These are phyloP conservation scores for Porites evermanni DNA, from an alignment of 92 coral and sea anemone genomes.

Conservation along the genomic window DNA sequence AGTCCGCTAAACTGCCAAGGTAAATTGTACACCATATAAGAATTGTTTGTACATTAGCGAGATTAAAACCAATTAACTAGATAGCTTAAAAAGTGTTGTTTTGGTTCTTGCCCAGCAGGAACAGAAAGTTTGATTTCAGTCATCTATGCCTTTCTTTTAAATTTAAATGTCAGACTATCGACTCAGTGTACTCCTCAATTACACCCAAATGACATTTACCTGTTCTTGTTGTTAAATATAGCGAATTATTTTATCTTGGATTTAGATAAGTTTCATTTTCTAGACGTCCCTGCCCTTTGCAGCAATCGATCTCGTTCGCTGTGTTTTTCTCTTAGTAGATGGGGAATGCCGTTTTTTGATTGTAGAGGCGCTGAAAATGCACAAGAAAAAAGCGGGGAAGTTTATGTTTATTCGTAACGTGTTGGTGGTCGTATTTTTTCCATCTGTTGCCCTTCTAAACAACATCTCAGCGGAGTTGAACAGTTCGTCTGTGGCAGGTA, in stretches of 20 bases:
- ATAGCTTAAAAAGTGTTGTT: not conserved
- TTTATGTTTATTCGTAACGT: slow-evolving; percentile 21
- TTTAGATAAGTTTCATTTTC: slow-evolving; percentile 48
- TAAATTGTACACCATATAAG: slow-evolving; percentile 28
- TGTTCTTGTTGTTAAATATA: slow-evolving; percentile 46
- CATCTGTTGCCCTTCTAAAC: slow-evolving; percentile 10
- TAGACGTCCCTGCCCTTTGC: slow-evolving; percentile 6
- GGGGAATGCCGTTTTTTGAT: slow-evolving; percentile 39
- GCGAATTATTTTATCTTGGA: slow-evolving; percentile 37
- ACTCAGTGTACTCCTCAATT: slow-evolving; percentile 6
- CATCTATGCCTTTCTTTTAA: not conserved
- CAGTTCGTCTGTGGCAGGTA: slow-evolving; percentile 17
- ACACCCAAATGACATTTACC: slow-evolving; percentile 41
- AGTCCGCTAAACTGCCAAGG: slow-evolving; percentile 42
- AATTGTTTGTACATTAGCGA: slow-evolving; percentile 7
- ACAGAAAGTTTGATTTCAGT: too few relatives aligned
- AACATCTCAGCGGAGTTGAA: slow-evolving; percentile 16
- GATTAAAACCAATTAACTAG: not conserved
- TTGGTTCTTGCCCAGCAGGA: not conserved
- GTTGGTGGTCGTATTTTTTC: slow-evolving; percentile 17
- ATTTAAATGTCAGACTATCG: not conserved
- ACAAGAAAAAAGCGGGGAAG: slow-evolving; percentile 43
- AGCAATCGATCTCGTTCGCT: not conserved
- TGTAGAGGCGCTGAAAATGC: slow-evolving; percentile 31
- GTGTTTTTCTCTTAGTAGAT: slow-evolving; percentile 28